Evolutionary conservation across 1,140 invertebrate species (phyloP).

Genomic region (Drosophila sechellia): DNA sequence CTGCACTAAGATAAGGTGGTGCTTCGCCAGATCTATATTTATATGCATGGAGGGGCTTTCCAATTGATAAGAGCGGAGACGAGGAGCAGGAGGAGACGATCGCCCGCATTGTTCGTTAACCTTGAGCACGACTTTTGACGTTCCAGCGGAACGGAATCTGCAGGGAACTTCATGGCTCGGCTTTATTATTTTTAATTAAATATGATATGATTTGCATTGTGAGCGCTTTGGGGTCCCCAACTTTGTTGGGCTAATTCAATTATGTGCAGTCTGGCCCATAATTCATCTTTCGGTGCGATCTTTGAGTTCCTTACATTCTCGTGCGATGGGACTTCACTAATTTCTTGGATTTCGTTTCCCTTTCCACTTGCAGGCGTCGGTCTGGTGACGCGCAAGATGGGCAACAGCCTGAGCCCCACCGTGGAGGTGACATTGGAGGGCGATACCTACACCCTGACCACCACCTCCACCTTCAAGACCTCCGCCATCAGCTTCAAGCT

Average conservation of each 20-base stretch:
- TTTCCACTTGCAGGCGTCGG: slow-evolving; percentile 88
- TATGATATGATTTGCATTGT: slow-evolving; percentile 80
- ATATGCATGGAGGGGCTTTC: slow-evolving; percentile 9
- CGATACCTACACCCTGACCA: slow-evolving; percentile 89
- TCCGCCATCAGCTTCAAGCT: slow-evolving; percentile 91
- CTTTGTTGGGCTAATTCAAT: slow-evolving; percentile 74
- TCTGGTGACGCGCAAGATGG: slow-evolving; percentile 90
- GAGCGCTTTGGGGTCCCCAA: slow-evolving; percentile 54
- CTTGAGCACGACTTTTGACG: slow-evolving; percentile 71
- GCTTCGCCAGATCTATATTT: slow-evolving; percentile 45
- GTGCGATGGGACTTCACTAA: background rate
- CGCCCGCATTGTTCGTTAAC: slow-evolving; percentile 65
- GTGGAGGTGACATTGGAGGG: slow-evolving; percentile 89
- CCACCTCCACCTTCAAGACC: slow-evolving; percentile 93
- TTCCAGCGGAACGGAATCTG: slow-evolving; percentile 27
- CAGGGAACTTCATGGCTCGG: slow-evolving; percentile 65
- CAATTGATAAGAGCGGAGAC: slow-evolving; percentile 68
- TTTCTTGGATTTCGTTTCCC: slow-evolving; percentile 14
- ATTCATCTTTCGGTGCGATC: slow-evolving; percentile 15
- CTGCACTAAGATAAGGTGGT: slow-evolving; percentile 52
- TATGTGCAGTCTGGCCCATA: slow-evolving; percentile 40
- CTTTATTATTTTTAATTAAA: slow-evolving; percentile 82
- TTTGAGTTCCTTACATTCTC: slow-evolving; percentile 1
- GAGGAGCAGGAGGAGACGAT: slow-evolving; percentile 5
- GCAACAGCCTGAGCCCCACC: slow-evolving; percentile 89